These are phyloP conservation scores for Turnix velox DNA, from an alignment of 2,113 vertebrate genomes.

Conservation along the genomic window DNA sequence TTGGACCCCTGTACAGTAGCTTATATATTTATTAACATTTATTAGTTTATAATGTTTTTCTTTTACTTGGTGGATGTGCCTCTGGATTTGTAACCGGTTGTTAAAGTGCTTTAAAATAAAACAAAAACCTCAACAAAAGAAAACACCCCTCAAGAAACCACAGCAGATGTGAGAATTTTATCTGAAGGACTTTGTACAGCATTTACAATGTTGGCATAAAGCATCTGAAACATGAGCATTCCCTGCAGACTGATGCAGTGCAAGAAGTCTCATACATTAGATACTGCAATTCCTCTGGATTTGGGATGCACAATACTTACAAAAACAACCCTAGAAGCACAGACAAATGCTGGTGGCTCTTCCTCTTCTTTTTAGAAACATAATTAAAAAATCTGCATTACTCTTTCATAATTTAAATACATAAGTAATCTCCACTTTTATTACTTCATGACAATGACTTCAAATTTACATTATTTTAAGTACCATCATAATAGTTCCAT, in stretches of 20 bases:
- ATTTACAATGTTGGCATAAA: conserved; percentile 65
- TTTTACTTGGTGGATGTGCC: background rate
- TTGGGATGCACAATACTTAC: conserved; percentile 61
- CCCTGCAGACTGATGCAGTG: conserved; percentile 47
- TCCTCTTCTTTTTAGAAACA: conserved; percentile 77
- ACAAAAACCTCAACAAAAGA: background rate
- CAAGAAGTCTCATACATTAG: conserved; percentile 45
- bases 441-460: conserved; percentile 94
- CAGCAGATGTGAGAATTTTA: conserved; percentile 9
- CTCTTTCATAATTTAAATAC: conserved; percentile 85
- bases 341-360: conserved; percentile 80
- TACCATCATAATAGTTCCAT: conserved; percentile 84
- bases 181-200: conserved; percentile 61
- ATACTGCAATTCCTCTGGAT: conserved; percentile 39
- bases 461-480: conserved; percentile 96
- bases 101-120: conserved; percentile 63
- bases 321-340: conserved; percentile 77
- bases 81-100: background rate
- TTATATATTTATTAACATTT: background rate
- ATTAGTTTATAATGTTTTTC: background rate
- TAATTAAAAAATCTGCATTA: conserved; percentile 74
- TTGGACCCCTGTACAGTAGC: background rate
- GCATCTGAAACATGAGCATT: conserved; percentile 52
- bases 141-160: background rate
- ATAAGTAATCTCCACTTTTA: conserved; percentile 90